A percentile compares a stretch with the other conserved stretches of the same genome.
Evolutionary conservation across 2,888 invertebrate species (phyloP).

Genomic region (Lasioglossum figueresi): DNA sequence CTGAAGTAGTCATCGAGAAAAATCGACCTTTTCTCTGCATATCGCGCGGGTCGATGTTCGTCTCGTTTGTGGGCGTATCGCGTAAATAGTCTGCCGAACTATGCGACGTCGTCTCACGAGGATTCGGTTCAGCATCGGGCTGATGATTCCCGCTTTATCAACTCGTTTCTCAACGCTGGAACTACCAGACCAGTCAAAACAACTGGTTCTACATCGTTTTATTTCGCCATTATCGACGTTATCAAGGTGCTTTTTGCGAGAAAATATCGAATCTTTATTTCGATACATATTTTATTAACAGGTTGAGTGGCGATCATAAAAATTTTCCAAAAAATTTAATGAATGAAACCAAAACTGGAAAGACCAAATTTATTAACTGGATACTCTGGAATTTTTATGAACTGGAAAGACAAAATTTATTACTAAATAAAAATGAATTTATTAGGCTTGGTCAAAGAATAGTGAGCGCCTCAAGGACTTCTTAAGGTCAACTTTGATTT

Average conservation of each 20-base stretch:
- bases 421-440: neutral
- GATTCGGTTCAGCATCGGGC: neutral
- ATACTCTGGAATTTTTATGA: no score
- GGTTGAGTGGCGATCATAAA: neutral
- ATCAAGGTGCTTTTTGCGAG: neutral
- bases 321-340: neutral
- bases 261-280: neutral
- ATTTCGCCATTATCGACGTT: neutral
- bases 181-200: neutral
- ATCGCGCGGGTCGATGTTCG: neutral
- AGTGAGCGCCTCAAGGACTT: no score
- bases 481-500: no score
- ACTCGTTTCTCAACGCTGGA: neutral
- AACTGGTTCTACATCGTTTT: neutral
- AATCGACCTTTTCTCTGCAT: neutral
- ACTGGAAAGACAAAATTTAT: neutral
- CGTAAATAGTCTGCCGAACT: constrained; percentile 5
- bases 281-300: neutral
- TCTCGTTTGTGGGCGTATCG: neutral
- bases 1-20: neutral
- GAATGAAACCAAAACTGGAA: neutral
- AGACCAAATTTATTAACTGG: neutral
- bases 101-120: neutral
- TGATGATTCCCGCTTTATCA: neutral
- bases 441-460: no score